Percentiles rank a stretch among this genome's conserved stretches.
Conservation (phyloP, 2,888 invertebrate genomes). For the Yponomeuta malinellus region DNA sequence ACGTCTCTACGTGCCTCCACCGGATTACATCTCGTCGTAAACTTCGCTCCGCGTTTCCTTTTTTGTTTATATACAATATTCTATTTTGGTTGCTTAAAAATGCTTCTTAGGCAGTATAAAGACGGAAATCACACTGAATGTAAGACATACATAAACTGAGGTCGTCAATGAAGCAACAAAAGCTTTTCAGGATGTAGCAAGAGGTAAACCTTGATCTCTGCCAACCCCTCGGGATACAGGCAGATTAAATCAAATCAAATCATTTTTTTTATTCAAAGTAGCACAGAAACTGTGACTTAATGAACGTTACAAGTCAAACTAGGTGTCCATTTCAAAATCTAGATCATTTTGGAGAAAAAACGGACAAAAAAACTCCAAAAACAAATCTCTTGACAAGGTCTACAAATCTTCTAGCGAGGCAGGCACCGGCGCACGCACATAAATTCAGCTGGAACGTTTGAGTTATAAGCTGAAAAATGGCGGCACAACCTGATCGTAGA, state of each 20-base stretch:
- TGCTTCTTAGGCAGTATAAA: not conserved
- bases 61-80: constrained; percentile 8
- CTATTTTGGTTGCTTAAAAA: not conserved
- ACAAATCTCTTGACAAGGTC: not conserved
- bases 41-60: constrained; percentile 45
- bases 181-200: no score
- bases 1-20: constrained; percentile 13
- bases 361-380: not conserved
- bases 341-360: no score
- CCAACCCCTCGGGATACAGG: no score
- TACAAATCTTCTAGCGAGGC: constrained; percentile 70
- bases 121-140: no score
- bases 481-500: not conserved
- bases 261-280: no score
- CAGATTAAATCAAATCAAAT: no score
- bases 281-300: no score
- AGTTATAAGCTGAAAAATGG: constrained; percentile 44
- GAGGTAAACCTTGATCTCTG: no score
- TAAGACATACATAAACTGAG: no score
- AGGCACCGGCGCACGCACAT: constrained; percentile 63
- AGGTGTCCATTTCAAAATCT: no score
- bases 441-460: constrained; percentile 44
- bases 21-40: constrained; percentile 36
- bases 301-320: no score
- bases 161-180: no score